These are phyloP conservation scores for Amphimallon solstitiale DNA, from an alignment of 2,888 invertebrate genomes.

Conservation along the genomic window DNA sequence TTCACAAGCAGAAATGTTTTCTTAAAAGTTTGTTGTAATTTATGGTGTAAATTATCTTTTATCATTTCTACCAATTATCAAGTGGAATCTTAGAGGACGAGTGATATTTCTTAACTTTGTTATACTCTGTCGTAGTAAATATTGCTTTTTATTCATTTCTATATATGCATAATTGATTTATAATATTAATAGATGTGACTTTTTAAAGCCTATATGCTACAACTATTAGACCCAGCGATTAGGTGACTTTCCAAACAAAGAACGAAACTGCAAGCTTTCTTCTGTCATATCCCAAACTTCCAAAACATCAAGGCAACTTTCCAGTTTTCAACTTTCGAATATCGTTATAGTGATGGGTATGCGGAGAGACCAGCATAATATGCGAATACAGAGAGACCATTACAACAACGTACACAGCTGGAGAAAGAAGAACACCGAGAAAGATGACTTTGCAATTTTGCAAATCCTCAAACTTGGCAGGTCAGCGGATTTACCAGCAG, in stretches of 20 bases:
- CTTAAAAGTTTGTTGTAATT: not conserved
- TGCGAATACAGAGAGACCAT: not conserved
- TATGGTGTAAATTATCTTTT: not conserved
- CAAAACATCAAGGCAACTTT: conserved; percentile 15
- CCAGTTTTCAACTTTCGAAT: conserved; percentile 24
- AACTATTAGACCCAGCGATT: too few species aligned
- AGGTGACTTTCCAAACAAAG: conserved; percentile 5
- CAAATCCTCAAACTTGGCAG: conserved; percentile 31
- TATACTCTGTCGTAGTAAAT: not conserved
- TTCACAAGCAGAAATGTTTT: not conserved
- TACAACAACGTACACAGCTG: not conserved
- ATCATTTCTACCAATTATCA: not conserved
- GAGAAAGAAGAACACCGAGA: conserved; percentile 8
- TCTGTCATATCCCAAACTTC: conserved; percentile 5
- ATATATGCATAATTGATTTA: too few species aligned
- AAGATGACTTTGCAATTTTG: conserved; percentile 29
- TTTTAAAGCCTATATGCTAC: not conserved
- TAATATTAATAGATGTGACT: too few species aligned
- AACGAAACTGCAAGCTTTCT: conserved; percentile 12
- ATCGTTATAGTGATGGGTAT: conserved; percentile 19
- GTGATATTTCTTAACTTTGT: not conserved
- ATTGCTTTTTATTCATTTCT: too few species aligned
- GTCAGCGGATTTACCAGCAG: conserved; percentile 30
- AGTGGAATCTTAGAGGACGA: not conserved
- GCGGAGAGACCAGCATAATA: not conserved